phyloP scores from a whole-genome alignment of 2,888 invertebrate genomes.

The Liodrosophila aerea region DNA sequence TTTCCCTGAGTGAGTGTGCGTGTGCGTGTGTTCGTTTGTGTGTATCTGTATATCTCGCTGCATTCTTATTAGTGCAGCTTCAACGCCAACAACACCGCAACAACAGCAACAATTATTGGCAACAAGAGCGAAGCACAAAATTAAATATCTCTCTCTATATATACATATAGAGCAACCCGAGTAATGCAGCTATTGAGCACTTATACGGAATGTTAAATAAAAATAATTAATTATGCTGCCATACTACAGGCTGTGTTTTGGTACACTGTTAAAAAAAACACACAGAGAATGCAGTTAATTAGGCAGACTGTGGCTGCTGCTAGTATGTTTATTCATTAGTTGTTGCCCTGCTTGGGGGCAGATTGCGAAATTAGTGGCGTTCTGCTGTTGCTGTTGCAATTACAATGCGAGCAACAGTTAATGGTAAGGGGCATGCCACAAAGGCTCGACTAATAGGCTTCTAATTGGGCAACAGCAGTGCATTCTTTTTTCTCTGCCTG shows the following conservation, averaged over 20 bases:
- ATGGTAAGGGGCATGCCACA: constrained; percentile 15
- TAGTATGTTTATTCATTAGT: constrained; percentile 68
- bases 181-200: constrained; percentile 1
- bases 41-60: too few relatives aligned
- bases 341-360: constrained; percentile 53
- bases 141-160: constrained; percentile 28
- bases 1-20: constrained; percentile 26
- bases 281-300: constrained; percentile 48
- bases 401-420: constrained; percentile 38
- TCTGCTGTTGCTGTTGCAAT: constrained; percentile 44
- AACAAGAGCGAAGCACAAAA: constrained; percentile 25
- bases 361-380: constrained; percentile 35
- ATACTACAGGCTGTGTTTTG: background rate
- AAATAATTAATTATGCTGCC: constrained; percentile 31
- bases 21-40: background rate
- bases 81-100: constrained; percentile 48
- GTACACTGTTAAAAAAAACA: background rate
- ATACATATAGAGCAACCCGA: background rate
- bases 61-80: constrained; percentile 62
- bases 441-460: constrained; percentile 60
- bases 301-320: constrained; percentile 13
- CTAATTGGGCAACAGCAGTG: constrained; percentile 51
- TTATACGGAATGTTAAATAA: constrained; percentile 7
- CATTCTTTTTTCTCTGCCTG: constrained; percentile 1
- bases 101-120: constrained; percentile 13